Evolutionary conservation across 2,797 vertebrate species (phyloP).

Genomic region (Botia kubotai): DNA sequence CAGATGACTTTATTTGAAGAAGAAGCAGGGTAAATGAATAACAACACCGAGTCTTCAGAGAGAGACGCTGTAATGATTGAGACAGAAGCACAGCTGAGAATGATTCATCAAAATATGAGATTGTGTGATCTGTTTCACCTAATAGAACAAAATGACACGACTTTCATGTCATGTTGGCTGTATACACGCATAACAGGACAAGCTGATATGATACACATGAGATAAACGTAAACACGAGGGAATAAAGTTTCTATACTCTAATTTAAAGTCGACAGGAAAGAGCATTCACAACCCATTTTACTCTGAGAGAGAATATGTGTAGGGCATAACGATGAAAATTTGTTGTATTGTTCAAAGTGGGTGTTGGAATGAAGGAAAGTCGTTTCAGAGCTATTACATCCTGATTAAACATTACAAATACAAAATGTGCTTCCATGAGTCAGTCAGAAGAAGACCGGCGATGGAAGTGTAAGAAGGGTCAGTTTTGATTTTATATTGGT

Average conservation of each 20-base stretch:
- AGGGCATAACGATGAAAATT: background rate
- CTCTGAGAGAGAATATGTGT: background rate
- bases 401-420: background rate
- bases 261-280: background rate
- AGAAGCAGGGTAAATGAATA: constrained; percentile 46
- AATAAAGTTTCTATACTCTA: background rate
- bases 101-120: background rate
- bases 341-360: background rate
- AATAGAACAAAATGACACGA: constrained; percentile 11
- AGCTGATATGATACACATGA: background rate
- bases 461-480: background rate
- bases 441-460: background rate
- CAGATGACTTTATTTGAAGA: constrained; percentile 54
- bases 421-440: background rate
- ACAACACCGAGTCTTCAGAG: constrained; percentile 33
- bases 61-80: constrained; percentile 22
- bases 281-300: background rate
- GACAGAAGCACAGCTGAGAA: background rate
- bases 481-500: background rate
- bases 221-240: background rate
- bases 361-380: background rate
- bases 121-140: constrained; percentile 2
- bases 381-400: background rate
- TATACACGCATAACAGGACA: background rate
- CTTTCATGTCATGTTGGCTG: background rate